Conservation (phyloP, 1,140 invertebrate genomes). For the Heliconius himera region DNA sequence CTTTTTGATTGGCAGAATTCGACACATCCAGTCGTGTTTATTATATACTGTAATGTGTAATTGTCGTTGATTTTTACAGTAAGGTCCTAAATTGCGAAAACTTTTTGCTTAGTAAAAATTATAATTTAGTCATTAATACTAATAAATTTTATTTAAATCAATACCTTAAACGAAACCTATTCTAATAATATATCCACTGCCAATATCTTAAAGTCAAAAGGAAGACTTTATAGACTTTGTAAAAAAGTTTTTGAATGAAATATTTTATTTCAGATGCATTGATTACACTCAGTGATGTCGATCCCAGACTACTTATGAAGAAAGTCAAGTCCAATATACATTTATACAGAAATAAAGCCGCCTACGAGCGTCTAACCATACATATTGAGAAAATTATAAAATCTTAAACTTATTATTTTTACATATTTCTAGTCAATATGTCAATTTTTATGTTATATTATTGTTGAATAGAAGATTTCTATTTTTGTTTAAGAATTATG, state of each 20-base stretch:
- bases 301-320: slow-evolving; percentile 69
- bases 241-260: neutral
- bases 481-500: neutral
- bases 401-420: slow-evolving; percentile 8
- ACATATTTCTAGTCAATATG: slow-evolving; percentile 10
- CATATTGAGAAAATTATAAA: slow-evolving; percentile 68
- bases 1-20: too few species aligned
- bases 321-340: slow-evolving; percentile 75
- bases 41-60: too few species aligned
- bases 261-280: slow-evolving; percentile 68
- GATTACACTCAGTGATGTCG: slow-evolving; percentile 62
- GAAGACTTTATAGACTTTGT: too few species aligned
- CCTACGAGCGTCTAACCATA: slow-evolving; percentile 68
- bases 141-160: too few species aligned
- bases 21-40: too few species aligned
- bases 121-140: too few species aligned
- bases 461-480: neutral
- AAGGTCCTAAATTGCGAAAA: too few species aligned
- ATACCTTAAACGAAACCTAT: too few species aligned
- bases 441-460: neutral
- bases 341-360: slow-evolving; percentile 73
- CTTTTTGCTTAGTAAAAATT: too few species aligned
- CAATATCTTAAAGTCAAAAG: too few species aligned
- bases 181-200: too few species aligned
- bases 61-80: too few species aligned